Percentiles rank a stretch among this genome's conserved stretches.
Conservation (phyloP, 2,797 vertebrate genomes). For the Iguana delicatissima region DNA sequence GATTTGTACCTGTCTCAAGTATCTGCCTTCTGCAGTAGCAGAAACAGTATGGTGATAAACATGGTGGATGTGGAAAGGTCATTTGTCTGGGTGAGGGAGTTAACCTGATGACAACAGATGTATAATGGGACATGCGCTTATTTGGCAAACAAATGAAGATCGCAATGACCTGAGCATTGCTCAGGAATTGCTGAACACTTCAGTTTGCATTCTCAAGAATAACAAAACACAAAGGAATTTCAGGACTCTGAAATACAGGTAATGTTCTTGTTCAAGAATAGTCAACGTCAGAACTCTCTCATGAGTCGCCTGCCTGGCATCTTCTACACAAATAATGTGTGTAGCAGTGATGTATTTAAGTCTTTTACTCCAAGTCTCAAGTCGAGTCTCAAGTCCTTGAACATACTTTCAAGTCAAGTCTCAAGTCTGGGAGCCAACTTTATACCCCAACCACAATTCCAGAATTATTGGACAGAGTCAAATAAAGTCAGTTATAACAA, state of each 20-base stretch:
- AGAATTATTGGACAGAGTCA: no score
- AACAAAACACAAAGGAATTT: not conserved
- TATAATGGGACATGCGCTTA: not conserved
- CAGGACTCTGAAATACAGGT: fast-evolving
- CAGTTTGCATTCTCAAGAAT: not conserved
- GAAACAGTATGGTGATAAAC: constrained; percentile 36
- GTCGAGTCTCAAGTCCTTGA: no score
- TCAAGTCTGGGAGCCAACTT: no score
- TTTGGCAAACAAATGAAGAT: not conserved
- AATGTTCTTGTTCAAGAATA: not conserved
- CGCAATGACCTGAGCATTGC: fast-evolving
- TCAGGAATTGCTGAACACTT: not conserved
- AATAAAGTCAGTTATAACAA: no score
- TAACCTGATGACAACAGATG: fast-evolving
- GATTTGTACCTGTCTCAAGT: constrained; percentile 42
- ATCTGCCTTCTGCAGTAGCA: constrained; percentile 6
- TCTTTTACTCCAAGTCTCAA: no score
- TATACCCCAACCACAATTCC: no score
- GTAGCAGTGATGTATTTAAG: not conserved
- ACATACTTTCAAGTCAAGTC: no score
- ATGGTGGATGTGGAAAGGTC: not conserved
- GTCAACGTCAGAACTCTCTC: not conserved
- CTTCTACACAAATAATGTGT: not conserved
- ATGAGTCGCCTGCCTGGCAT: not conserved
- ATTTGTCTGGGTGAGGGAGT: fast-evolving